Percentiles rank a stretch among this genome's conserved stretches.
Evolutionary conservation across 2,113 vertebrate species (phyloP).

Genomic region (Sterna hirundo): DNA sequence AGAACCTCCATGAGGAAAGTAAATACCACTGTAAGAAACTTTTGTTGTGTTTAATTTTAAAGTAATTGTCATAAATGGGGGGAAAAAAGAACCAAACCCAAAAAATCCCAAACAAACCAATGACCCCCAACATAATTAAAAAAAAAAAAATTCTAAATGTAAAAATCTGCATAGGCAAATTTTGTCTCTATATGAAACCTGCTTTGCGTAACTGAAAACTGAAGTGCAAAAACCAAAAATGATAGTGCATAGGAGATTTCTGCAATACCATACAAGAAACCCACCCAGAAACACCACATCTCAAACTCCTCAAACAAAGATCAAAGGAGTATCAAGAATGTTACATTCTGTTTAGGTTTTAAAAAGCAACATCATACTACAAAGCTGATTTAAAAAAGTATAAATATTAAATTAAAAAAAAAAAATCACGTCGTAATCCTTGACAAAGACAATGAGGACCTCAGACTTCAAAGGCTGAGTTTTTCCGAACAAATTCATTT

Average conservation of each 20-base stretch:
- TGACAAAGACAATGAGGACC: neutral
- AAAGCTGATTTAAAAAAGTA: neutral
- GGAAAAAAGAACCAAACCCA: rapidly evolving
- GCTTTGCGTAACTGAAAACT: neutral
- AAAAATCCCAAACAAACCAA: neutral
- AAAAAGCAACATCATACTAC: neutral
- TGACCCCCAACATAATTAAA: rapidly evolving
- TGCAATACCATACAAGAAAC: neutral
- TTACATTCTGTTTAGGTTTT: neutral
- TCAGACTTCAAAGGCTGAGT: neutral
- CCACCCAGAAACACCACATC: neutral
- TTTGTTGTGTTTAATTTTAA: neutral
- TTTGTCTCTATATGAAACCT: neutral
- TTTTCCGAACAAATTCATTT: neutral
- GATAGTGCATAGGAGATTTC: neutral
- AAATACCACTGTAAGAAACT: neutral
- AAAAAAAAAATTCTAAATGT: neutral
- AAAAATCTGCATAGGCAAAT: neutral
- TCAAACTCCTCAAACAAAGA: neutral
- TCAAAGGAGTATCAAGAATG: neutral
- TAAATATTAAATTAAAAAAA: neutral
- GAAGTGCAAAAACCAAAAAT: neutral
- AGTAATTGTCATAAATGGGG: neutral
- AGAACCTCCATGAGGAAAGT: neutral
- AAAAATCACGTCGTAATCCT: neutral